These are phyloP conservation scores for Betta splendens DNA, from an alignment of 2,797 vertebrate genomes.

Conservation along the genomic window DNA sequence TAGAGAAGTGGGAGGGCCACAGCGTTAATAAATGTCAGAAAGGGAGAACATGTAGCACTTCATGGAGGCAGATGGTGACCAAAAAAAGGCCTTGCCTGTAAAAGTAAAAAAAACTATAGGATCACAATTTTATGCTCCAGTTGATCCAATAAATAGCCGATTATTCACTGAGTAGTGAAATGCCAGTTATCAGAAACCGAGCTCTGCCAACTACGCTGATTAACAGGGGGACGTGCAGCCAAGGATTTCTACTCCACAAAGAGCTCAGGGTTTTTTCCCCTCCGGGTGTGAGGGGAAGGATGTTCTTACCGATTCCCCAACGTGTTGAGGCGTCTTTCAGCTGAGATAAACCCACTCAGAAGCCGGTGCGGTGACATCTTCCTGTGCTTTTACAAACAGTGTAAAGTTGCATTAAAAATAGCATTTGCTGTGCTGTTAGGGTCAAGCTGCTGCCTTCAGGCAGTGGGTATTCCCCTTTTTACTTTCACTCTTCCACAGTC, in stretches of 20 bases:
- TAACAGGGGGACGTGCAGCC: slow-evolving; percentile 16
- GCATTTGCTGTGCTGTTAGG: not conserved
- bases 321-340: slow-evolving; percentile 14
- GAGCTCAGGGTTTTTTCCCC: slow-evolving; percentile 22
- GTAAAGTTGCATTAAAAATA: not conserved
- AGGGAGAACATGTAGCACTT: slow-evolving; percentile 9
- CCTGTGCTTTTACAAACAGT: too few relatives aligned
- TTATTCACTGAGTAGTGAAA: not conserved
- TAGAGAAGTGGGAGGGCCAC: not conserved
- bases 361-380: too few relatives aligned
- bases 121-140: slow-evolving; percentile 6
- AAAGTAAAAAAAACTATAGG: not conserved
- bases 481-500: not conserved
- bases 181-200: slow-evolving; percentile 18
- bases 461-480: not conserved
- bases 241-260: slow-evolving; percentile 42
- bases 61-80: not conserved
- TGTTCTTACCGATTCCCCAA: slow-evolving; percentile 16
- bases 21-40: slow-evolving; percentile 18
- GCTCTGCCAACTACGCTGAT: slow-evolving; percentile 23
- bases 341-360: slow-evolving; percentile 9
- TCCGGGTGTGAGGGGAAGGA: slow-evolving; percentile 5
- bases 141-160: slow-evolving; percentile 22
- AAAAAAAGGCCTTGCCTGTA: not conserved
- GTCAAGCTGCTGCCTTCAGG: not conserved